Evolutionary conservation across 2,888 invertebrate species (phyloP).

Genomic region (Eilema sororculum): DNA sequence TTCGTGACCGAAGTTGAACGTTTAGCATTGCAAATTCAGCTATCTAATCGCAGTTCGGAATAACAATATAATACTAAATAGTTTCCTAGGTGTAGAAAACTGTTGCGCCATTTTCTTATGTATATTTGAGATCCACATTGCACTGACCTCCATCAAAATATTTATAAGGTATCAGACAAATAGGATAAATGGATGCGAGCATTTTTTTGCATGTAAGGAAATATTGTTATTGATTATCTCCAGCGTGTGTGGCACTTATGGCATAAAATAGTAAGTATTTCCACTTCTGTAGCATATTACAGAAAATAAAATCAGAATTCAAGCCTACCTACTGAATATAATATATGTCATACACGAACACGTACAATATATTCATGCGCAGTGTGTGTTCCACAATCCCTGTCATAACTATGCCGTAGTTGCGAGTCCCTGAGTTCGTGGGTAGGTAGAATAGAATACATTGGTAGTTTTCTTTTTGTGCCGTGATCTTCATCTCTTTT

Average conservation of each 20-base stretch:
- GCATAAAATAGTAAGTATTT: background rate
- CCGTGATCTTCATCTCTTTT: background rate
- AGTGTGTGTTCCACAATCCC: background rate
- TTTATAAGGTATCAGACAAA: conserved; percentile 18
- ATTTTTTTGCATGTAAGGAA: too few species aligned
- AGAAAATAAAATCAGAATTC: conserved; percentile 9
- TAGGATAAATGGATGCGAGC: conserved; percentile 17
- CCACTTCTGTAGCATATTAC: background rate
- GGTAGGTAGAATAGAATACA: background rate
- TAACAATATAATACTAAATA: conserved; percentile 49
- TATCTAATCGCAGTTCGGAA: conserved; percentile 56
- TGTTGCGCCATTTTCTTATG: conserved; percentile 38
- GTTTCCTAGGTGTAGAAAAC: conserved; percentile 49
- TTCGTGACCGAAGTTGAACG: conserved; percentile 54
- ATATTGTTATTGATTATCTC: conserved; percentile 11
- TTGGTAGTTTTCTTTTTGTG: background rate
- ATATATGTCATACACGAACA: background rate
- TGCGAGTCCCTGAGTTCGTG: background rate
- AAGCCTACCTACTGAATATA: background rate
- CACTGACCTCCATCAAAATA: conserved; percentile 9
- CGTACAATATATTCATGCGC: background rate
- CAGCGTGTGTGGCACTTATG: background rate
- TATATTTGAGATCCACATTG: conserved; percentile 25
- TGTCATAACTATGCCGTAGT: background rate
- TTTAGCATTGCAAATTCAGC: conserved; percentile 64